These are phyloP conservation scores for Phalacrocorax aristotelis DNA, from an alignment of 2,113 vertebrate species.

Conservation along the genomic window DNA sequence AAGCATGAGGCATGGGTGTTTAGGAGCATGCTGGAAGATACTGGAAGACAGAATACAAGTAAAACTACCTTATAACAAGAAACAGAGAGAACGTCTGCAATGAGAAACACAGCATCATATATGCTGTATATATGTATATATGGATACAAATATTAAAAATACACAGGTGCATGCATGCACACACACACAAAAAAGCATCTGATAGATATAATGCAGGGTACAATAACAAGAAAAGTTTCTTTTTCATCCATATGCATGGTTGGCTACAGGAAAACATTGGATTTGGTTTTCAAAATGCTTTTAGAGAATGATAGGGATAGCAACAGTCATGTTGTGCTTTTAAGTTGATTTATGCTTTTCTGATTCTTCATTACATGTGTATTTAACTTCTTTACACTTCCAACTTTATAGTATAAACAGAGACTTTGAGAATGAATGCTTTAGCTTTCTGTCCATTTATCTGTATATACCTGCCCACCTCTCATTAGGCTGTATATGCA, in stretches of 20 bases:
- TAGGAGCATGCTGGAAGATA: background rate
- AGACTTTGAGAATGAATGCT: background rate
- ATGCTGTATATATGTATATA: too few species aligned
- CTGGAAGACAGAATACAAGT: background rate
- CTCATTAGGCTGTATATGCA: background rate
- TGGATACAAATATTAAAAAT: background rate
- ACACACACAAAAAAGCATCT: background rate
- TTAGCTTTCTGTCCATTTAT: background rate
- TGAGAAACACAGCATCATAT: background rate
- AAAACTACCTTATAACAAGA: background rate
- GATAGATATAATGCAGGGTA: background rate
- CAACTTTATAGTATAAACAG: background rate
- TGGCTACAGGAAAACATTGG: background rate
- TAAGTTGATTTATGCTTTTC: background rate
- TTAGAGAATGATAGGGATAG: background rate
- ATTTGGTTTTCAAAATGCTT: background rate
- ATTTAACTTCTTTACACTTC: background rate
- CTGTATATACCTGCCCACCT: background rate
- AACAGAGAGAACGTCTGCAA: background rate
- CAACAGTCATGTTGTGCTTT: background rate
- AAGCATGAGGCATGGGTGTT: background rate
- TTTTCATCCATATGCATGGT: background rate
- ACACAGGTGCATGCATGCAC: background rate
- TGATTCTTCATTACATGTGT: background rate
- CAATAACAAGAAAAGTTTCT: background rate